Percentiles rank a stretch among this genome's conserved stretches.
Conservation (phyloP, 2,113 vertebrate genomes). For the Syngnathus floridae region DNA sequence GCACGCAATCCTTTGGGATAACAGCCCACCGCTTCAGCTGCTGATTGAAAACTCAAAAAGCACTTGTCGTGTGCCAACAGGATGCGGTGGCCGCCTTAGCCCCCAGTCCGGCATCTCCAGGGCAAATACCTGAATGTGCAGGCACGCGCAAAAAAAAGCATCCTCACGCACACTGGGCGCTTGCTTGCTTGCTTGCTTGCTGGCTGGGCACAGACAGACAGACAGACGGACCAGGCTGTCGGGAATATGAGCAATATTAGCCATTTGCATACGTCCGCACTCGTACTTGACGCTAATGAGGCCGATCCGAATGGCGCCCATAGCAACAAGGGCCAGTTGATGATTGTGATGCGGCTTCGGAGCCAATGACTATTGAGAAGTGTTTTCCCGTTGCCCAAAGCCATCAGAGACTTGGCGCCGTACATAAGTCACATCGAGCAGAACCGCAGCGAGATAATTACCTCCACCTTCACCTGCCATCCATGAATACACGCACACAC, state of each 20-base stretch:
- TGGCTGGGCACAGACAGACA: too few relatives aligned
- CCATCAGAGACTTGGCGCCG: constrained; percentile 4
- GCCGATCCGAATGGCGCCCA: constrained; percentile 62
- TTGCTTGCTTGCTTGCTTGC: too few relatives aligned
- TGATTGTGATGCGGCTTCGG: constrained; percentile 38
- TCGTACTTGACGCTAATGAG: constrained; percentile 66
- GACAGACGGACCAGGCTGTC: constrained; percentile 25
- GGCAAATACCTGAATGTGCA: neutral
- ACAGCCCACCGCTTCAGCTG: constrained; percentile 3
- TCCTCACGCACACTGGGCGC: constrained; percentile 1
- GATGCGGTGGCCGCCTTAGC: neutral
- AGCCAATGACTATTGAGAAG: constrained; percentile 33
- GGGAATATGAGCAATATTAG: constrained; percentile 44
- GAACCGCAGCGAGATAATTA: constrained; percentile 13
- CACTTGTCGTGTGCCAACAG: constrained; percentile 7
- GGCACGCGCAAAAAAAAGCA: constrained; percentile 8
- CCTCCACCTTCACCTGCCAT: constrained; percentile 21
- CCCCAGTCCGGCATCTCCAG: constrained; percentile 3
- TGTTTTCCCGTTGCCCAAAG: constrained; percentile 31
- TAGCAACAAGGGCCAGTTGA: constrained; percentile 63
- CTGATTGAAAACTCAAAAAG: constrained; percentile 16
- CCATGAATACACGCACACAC: constrained; percentile 1
- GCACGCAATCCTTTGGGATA: constrained; percentile 1
- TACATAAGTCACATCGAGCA: constrained; percentile 12
- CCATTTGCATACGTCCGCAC: constrained; percentile 49